phyloP scores from a whole-genome alignment of 92 coral and sea anemone genomes.

The Pocillopora grandis region DNA sequence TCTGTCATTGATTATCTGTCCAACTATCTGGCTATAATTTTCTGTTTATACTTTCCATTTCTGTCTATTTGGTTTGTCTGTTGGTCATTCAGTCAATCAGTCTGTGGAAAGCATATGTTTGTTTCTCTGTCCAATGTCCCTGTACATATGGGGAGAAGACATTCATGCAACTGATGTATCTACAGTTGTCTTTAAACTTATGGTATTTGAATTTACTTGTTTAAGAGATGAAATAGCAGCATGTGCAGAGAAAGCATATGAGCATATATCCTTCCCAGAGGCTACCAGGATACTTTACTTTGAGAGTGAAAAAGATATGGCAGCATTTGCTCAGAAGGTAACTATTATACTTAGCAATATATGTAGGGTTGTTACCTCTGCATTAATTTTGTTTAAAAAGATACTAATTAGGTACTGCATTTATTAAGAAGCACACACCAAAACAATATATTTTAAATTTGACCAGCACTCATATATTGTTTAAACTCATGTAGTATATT shows the following conservation, averaged over 20 bases:
- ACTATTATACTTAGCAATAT: not conserved
- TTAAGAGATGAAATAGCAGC: slow-evolving; percentile 97
- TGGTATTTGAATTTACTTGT: not conserved
- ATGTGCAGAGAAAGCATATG: slow-evolving; percentile 92
- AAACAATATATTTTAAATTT: no score
- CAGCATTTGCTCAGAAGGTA: slow-evolving; percentile 94
- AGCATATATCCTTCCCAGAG: slow-evolving; percentile 75
- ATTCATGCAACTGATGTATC: no score
- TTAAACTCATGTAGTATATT: not conserved
- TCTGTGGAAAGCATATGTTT: not conserved
- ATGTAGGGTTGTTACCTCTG: not conserved
- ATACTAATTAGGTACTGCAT: not conserved
- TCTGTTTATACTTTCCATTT: not conserved
- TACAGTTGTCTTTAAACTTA: no score
- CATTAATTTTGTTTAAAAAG: not conserved
- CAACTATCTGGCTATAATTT: not conserved
- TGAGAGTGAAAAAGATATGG: slow-evolving; percentile 85
- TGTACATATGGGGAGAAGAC: no score
- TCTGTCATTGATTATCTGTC: not conserved
- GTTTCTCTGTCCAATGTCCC: not conserved
- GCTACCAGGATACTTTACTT: slow-evolving; percentile 95
- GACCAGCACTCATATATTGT: no score
- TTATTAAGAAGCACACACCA: no score
- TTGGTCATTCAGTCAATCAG: no score
- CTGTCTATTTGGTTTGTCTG: not conserved